Base-by-base conservation (phyloP, 1,140 invertebrate species). In the Cydia amplana region DNA sequence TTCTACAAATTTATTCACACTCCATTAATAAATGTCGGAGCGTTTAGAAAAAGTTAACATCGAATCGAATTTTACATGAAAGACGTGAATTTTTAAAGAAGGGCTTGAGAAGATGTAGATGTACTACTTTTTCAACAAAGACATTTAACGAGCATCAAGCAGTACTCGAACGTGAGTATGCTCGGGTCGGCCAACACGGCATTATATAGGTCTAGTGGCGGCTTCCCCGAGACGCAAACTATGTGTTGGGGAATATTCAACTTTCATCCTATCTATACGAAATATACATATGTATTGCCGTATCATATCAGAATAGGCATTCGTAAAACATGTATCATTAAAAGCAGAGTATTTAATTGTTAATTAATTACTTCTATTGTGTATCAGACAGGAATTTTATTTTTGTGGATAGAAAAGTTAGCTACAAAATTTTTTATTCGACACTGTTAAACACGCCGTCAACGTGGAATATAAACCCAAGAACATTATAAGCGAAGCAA, bases 21-120 rank as follows among this genome's bases (percentile, higher is more conserved):
- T 86, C 87, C 84, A 88, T 88, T 87, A 87, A 85, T 85, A 86
- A 79, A 80, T 82, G 87, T 85, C 84, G 77, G 82, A 70, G 16
- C 18, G 36, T 70, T 70, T 70, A 70, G 32, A 70, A 20, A 70
- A 70, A 28, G 64, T 67, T 67, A 67, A 67, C 64, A 67, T 67
- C 16, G 25, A 40, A 32, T 70, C n/a, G n/a, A 70, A 43, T 70
- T 70, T 70, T 40, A 18, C 36, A 70, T 43, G 16, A 4, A 43
- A 36, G 36, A 14, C 32, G 65, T 70, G 12, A 23, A 2, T 60
- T 23, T 55, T 60, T 60, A 60, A 60, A 60, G 20, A 23, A n/a
- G 49, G 55, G 20, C n/a, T 70, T 36, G 36, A 43, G 32, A 20
- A 40, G 65, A 70, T 43, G 25, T 16, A 67, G 14, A 28, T n/a